Evolutionary conservation across 1,140 invertebrate species (phyloP).

Genomic region (Drosophila sechellia): DNA sequence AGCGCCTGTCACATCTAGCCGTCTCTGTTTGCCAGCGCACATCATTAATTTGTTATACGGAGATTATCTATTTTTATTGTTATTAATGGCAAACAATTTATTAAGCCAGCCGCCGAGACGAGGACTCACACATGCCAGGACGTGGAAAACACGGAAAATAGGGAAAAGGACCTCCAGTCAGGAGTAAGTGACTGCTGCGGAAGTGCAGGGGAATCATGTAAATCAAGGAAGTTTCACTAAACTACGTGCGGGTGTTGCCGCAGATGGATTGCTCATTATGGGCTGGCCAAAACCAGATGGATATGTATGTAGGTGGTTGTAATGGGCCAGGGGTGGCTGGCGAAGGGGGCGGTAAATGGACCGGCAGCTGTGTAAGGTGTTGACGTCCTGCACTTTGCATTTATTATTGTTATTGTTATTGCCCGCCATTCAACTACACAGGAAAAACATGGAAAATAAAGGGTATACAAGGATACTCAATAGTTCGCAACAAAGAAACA

Average conservation of each 20-base stretch:
- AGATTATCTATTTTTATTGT: constrained; percentile 85
- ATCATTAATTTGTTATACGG: constrained; percentile 84
- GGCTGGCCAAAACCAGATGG: constrained; percentile 30
- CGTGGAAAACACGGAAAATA: constrained; percentile 1
- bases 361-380: constrained; percentile 55
- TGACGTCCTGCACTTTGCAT: constrained; percentile 69
- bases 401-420: constrained; percentile 34
- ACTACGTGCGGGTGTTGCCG: constrained; percentile 79
- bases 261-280: constrained; percentile 81
- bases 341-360: neutral
- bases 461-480: neutral
- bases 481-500: too few species aligned
- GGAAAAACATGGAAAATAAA: neutral
- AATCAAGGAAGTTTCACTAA: constrained; percentile 79
- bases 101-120: constrained; percentile 63
- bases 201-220: constrained; percentile 38
- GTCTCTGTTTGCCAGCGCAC: constrained; percentile 45
- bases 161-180: neutral
- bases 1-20: constrained; percentile 4
- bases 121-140: constrained; percentile 52
- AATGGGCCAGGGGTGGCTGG: neutral
- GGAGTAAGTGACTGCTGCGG: neutral
- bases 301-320: constrained; percentile 1
- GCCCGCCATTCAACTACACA: constrained; percentile 1
- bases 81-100: constrained; percentile 84